These are phyloP conservation scores for Brachionus rotundiformis DNA, from an alignment of 1,140 invertebrate genomes.

Conservation along the genomic window DNA sequence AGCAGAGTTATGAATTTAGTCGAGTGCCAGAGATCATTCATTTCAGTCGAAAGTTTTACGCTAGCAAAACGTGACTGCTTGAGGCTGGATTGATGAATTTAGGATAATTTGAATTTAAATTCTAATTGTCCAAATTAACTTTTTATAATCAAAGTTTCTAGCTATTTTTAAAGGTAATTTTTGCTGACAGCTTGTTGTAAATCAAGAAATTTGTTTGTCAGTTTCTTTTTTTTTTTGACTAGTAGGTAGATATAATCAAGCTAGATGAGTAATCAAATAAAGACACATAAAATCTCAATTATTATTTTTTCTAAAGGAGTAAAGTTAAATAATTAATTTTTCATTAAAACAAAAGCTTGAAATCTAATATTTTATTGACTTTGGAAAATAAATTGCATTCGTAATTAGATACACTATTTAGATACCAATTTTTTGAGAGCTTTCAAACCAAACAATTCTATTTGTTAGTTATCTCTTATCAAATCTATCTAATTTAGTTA, in stretches of 20 bases:
- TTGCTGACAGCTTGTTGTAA: background rate
- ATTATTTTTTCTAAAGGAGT: background rate
- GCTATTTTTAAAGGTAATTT: background rate
- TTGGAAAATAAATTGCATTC: constrained; percentile 38
- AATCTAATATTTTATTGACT: constrained; percentile 40
- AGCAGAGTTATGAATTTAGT: no score
- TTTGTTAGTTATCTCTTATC: constrained; percentile 26
- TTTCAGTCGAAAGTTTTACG: no score
- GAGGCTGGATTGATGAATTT: no score
- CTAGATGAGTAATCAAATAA: background rate
- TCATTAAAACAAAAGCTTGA: constrained; percentile 14
- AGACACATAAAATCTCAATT: constrained; percentile 9
- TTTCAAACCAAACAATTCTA: background rate
- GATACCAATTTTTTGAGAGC: background rate
- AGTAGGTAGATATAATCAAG: background rate
- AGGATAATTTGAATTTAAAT: background rate
- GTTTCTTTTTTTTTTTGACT: background rate
- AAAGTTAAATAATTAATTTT: constrained; percentile 29
- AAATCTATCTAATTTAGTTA: background rate
- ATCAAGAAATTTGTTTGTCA: background rate
- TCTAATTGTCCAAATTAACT: constrained; percentile 1
- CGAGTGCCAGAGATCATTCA: no score
- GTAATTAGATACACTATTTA: constrained; percentile 41
- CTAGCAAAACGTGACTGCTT: no score
- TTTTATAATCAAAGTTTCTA: background rate